These are phyloP conservation scores for Cheirogaleus medius DNA, from an alignment of 2,113 vertebrate genomes.

Conservation along the genomic window DNA sequence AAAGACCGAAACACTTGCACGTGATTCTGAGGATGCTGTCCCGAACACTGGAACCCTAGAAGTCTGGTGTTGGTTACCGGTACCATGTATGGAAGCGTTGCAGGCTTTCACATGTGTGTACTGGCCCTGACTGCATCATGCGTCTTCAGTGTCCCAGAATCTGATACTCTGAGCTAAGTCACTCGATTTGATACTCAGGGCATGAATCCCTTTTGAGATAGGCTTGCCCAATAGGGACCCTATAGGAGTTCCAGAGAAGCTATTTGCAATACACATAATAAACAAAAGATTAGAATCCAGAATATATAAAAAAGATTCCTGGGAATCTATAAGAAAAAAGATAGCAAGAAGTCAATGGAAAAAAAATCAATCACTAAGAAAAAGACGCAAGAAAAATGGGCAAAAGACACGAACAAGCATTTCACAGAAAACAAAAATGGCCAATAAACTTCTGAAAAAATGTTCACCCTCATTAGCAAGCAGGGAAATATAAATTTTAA, in stretches of 20 bases:
- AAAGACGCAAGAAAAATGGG: background rate
- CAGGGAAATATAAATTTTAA: background rate
- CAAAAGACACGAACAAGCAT: background rate
- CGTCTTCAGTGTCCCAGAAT: background rate
- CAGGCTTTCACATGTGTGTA: background rate
- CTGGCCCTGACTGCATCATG: background rate
- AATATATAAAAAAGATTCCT: background rate
- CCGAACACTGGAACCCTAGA: background rate
- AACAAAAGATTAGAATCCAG: background rate
- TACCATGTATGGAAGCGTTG: no score
- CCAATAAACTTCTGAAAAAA: background rate
- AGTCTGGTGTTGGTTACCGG: background rate
- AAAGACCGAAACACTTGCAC: fast-evolving
- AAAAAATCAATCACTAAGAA: background rate
- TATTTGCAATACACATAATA: background rate
- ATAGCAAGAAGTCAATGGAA: background rate
- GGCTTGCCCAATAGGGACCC: background rate
- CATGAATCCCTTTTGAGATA: background rate
- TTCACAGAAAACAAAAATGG: background rate
- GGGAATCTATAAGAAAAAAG: background rate
- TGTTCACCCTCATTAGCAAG: background rate
- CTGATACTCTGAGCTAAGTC: background rate
- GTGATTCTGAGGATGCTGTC: background rate
- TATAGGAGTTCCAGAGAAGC: background rate
- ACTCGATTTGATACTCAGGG: background rate